These are phyloP conservation scores for Garrulus glandarius DNA, from an alignment of 2,797 vertebrate species.

Conservation along the genomic window DNA sequence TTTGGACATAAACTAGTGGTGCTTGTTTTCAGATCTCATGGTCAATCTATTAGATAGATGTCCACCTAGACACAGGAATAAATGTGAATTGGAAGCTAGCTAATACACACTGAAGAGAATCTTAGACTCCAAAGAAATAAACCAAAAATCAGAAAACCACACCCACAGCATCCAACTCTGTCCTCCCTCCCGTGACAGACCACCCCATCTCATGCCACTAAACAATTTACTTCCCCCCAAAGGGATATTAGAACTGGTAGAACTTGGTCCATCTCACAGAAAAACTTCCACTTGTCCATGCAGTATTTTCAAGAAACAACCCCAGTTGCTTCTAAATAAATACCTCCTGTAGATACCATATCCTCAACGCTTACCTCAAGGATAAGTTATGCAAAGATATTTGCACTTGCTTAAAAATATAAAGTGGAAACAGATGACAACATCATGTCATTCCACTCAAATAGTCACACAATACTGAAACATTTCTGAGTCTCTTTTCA, in stretches of 20 bases:
- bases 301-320: background rate
- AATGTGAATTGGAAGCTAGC: background rate
- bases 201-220: background rate
- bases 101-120: background rate
- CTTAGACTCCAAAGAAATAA: background rate
- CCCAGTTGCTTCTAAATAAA: background rate
- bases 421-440: constrained; percentile 17
- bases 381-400: background rate
- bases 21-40: background rate
- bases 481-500: background rate
- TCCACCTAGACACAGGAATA: background rate
- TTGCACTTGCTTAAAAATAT: constrained; percentile 9
- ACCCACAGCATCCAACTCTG: background rate
- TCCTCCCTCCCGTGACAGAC: background rate
- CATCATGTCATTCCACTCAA: constrained; percentile 12
- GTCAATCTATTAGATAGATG: background rate
- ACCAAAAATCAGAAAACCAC: background rate
- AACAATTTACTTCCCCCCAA: background rate
- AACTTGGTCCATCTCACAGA: background rate
- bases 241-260: background rate
- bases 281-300: background rate
- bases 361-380: background rate
- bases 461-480: background rate
- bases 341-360: background rate
- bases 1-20: background rate